These are phyloP conservation scores for Aramus guarauna DNA, from an alignment of 2,113 vertebrate species.

Conservation along the genomic window DNA sequence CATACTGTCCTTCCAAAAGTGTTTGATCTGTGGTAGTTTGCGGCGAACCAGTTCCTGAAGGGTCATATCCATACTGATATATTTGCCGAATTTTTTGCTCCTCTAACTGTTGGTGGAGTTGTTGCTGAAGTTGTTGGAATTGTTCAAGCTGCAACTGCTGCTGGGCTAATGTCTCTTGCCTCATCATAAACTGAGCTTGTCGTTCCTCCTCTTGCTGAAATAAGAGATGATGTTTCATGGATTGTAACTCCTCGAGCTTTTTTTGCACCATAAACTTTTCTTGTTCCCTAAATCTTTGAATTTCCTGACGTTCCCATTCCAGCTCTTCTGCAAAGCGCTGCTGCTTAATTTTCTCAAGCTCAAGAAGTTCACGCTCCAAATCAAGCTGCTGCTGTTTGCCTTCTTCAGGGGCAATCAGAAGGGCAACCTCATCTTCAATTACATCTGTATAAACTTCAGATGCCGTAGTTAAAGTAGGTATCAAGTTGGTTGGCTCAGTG, in stretches of 20 bases:
- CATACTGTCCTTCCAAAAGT: conserved; percentile 87
- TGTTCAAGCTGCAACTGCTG: conserved; percentile 94
- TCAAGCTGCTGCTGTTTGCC: conserved; percentile 92
- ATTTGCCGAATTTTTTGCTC: conserved; percentile 91
- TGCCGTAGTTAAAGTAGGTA: conserved; percentile 80
- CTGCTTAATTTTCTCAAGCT: conserved; percentile 96
- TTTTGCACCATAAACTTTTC: conserved; percentile 96
- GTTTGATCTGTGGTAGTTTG: conserved; percentile 80
- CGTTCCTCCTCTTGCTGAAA: conserved; percentile 95
- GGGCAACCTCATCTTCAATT: conserved; percentile 85
- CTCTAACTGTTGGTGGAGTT: conserved; percentile 93
- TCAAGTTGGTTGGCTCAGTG: conserved; percentile 76
- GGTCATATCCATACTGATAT: conserved; percentile 84
- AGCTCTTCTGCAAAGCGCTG: conserved; percentile 94
- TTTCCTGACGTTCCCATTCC: conserved; percentile 97
- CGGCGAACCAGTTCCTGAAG: conserved; percentile 72
- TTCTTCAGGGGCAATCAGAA: conserved; percentile 88
- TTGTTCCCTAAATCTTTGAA: conserved; percentile 95
- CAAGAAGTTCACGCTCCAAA: conserved; percentile 92
- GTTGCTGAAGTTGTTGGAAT: conserved; percentile 94
- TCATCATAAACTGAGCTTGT: conserved; percentile 94
- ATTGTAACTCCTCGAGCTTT: conserved; percentile 94
- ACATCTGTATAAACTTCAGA: conserved; percentile 87
- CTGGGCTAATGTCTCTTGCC: conserved; percentile 93
- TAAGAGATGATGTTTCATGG: conserved; percentile 94